These are phyloP conservation scores for Pipra filicauda DNA, from an alignment of 2,113 vertebrate genomes.

Conservation along the genomic window DNA sequence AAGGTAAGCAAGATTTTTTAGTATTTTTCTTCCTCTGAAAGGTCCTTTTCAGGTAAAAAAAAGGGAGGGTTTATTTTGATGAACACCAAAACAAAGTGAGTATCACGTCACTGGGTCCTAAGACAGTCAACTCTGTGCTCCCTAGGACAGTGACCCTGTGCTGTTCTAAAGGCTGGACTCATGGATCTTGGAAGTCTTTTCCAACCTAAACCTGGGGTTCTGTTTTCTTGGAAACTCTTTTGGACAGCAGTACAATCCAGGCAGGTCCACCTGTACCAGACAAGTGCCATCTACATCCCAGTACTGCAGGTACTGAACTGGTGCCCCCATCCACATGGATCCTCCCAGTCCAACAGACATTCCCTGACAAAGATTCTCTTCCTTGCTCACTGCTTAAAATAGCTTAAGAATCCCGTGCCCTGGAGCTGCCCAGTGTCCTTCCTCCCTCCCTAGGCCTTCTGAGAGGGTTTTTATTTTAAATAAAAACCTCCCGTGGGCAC, in stretches of 20 bases:
- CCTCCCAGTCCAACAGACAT: fast-evolving
- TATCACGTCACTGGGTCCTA: fast-evolving
- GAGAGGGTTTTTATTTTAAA: not conserved
- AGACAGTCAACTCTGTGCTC: not conserved
- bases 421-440: fast-evolving
- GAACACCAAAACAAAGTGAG: fast-evolving
- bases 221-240: fast-evolving
- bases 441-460: not conserved
- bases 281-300: not conserved
- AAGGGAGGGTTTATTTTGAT: not conserved
- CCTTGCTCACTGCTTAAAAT: not conserved
- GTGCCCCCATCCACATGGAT: not conserved
- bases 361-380: not conserved
- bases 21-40: not conserved
- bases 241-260: not conserved
- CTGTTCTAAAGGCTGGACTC: not conserved
- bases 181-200: not conserved
- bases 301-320: fast-evolving
- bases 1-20: not conserved
- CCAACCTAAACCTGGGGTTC: not conserved
- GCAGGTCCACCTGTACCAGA: not conserved
- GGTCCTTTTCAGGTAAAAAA: not conserved
- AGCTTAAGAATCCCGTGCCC: not conserved
- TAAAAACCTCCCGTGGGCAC: not conserved
- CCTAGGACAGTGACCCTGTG: not conserved